Percentiles rank a stretch among this genome's conserved stretches.
phyloP scores from a whole-genome alignment of 2,113 vertebrate species.

The Pica pica region DNA sequence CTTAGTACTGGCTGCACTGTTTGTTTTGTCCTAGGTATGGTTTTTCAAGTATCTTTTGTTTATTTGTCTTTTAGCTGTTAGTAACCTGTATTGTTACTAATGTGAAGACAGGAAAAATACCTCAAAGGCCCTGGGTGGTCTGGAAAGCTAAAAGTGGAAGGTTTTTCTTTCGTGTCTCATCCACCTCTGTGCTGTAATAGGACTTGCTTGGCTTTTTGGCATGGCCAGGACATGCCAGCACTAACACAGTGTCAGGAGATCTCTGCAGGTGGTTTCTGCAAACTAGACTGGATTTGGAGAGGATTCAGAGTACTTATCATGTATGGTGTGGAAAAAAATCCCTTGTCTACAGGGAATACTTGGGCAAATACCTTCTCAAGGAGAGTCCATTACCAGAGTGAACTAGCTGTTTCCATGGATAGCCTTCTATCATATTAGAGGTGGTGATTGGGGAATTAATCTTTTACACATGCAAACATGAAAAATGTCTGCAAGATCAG shows the following conservation, averaged over 20 bases:
- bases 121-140: not conserved
- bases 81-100: not conserved
- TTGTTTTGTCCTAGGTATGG: not conserved
- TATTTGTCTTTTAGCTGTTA: not conserved
- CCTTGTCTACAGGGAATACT: not conserved
- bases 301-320: not conserved
- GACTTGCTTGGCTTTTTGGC: not conserved
- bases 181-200: not conserved
- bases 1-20: not conserved
- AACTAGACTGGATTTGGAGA: not conserved
- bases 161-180: not conserved
- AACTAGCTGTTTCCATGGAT: not conserved
- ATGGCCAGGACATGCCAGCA: not conserved
- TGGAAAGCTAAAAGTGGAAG: not conserved
- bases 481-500: not conserved
- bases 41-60: not conserved
- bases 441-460: not conserved
- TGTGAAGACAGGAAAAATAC: not conserved
- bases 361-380: not conserved
- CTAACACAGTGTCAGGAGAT: not conserved
- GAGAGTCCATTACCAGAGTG: not conserved
- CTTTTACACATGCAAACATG: not conserved
- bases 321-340: not conserved
- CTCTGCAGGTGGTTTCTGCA: not conserved
- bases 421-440: not conserved